Percentiles rank a stretch among this genome's conserved stretches.
These are phyloP conservation scores for Prosopocoilus inquinatus DNA, from an alignment of 2,888 invertebrate species.

Conservation along the genomic window DNA sequence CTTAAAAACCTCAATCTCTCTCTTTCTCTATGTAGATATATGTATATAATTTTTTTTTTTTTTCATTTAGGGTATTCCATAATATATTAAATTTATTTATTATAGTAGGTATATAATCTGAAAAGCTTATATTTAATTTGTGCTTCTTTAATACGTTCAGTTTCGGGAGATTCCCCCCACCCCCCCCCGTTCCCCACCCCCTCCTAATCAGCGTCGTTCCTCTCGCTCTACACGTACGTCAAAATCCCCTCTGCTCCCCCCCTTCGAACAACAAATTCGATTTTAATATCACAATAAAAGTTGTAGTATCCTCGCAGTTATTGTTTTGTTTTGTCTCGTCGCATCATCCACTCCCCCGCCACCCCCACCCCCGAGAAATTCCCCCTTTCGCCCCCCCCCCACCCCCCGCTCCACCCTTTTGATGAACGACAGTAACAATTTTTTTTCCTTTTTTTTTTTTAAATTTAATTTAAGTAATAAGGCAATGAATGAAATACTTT, in stretches of 20 bases:
- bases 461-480: conserved; percentile 21
- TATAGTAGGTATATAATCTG: conserved; percentile 15
- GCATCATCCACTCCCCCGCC: neutral
- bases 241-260: neutral
- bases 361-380: neutral
- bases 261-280: conserved; percentile 37
- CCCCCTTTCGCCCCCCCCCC: neutral
- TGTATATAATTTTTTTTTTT: too few species aligned
- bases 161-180: neutral
- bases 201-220: too few species aligned
- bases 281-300: conserved; percentile 40
- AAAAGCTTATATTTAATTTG: conserved; percentile 46
- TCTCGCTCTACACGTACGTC: neutral
- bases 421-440: too few species aligned
- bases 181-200: neutral
- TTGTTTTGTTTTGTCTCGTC: neutral
- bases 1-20: too few species aligned
- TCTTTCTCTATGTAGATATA: too few species aligned
- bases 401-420: too few species aligned
- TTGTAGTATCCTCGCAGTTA: conserved; percentile 14
- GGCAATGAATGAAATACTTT: conserved; percentile 22
- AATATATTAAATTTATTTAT: conserved; percentile 6
- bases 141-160: conserved; percentile 33
- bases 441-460: conserved; percentile 8
- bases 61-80: neutral